Conservation (phyloP, 53 echinoderm and acorn worm species). For the Echinarachnius parma region DNA sequence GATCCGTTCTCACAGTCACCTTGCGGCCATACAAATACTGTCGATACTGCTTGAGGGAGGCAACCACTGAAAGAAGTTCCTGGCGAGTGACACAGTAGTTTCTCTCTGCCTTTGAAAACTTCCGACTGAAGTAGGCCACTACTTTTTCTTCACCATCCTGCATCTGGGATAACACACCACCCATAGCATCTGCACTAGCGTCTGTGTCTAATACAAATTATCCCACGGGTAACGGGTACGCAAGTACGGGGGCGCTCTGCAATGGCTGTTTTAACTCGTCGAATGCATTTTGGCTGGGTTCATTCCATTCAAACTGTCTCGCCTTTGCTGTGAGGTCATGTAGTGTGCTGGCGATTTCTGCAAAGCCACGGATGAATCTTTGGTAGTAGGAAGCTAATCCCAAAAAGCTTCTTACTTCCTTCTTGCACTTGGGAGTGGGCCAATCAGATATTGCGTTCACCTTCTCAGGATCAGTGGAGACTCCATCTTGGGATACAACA, state of each 20-base stretch:
- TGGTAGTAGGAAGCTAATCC: constrained; percentile 37
- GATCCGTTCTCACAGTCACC: background rate
- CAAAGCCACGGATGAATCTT: constrained; percentile 29
- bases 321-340: constrained; percentile 39
- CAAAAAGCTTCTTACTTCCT: constrained; percentile 32
- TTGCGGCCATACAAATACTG: constrained; percentile 4
- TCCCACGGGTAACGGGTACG: constrained; percentile 4
- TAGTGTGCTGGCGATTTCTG: constrained; percentile 29
- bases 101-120: background rate
- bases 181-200: constrained; percentile 30
- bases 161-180: constrained; percentile 35
- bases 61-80: background rate
- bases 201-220: constrained; percentile 30
- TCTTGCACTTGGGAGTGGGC: constrained; percentile 17
- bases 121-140: background rate
- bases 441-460: constrained; percentile 17
- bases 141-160: constrained; percentile 26
- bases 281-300: constrained; percentile 32
- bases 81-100: constrained; percentile 13
- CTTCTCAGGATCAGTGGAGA: constrained; percentile 14
- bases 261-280: constrained; percentile 3
- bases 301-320: constrained; percentile 10
- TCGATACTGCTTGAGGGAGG: background rate
- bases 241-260: constrained; percentile 13
- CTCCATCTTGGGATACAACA: constrained; percentile 19